phyloP scores from a whole-genome alignment of 2,113 vertebrate genomes.

The Andinoacara biseriatus region DNA sequence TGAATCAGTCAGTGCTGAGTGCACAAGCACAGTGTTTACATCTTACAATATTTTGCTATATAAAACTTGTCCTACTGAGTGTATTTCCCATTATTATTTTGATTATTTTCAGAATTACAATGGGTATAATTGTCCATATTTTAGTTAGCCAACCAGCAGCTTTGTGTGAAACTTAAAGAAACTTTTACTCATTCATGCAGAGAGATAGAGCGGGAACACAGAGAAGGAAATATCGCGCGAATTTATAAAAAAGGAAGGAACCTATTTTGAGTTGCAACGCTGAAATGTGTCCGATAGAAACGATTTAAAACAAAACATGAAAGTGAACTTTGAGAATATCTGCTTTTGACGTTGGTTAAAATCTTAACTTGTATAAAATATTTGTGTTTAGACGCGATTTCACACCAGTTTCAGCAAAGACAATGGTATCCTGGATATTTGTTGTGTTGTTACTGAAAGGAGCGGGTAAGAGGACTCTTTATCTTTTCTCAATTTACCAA shows the following conservation, averaged over 20 bases:
- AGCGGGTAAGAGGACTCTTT: slow-evolving; percentile 44
- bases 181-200: neutral
- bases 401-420: neutral
- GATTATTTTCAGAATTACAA: neutral
- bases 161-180: no score
- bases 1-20: neutral
- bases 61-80: neutral
- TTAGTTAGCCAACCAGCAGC: no score
- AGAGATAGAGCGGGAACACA: neutral
- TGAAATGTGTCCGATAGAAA: slow-evolving; percentile 28
- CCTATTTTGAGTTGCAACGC: neutral
- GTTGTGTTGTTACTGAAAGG: slow-evolving; percentile 23
- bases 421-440: neutral
- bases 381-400: neutral
- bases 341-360: neutral
- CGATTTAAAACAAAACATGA: neutral
- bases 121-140: no score
- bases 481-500: neutral
- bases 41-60: neutral
- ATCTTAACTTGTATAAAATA: neutral
- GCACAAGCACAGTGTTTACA: neutral
- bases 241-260: slow-evolving; percentile 37
- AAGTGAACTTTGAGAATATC: neutral
- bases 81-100: neutral
- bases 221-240: neutral